Evolutionary conservation across 2,113 vertebrate genomes (phyloP).

Genomic region (Hiodon tergisus): DNA sequence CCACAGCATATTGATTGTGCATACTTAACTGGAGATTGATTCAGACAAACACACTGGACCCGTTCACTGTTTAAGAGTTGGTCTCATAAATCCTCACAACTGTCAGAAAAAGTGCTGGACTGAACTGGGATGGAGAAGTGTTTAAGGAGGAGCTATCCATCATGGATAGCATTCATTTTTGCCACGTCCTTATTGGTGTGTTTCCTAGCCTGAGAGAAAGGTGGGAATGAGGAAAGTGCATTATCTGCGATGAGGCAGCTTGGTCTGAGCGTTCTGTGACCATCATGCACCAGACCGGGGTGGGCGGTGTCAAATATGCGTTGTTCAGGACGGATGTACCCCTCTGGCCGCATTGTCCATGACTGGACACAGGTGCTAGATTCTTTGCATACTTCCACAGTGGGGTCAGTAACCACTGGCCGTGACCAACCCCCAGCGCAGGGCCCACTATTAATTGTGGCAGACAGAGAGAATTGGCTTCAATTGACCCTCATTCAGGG

Average conservation of each 20-base stretch:
- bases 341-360: slow-evolving; percentile 46
- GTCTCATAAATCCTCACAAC: slow-evolving; percentile 25
- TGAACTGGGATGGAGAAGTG: slow-evolving; percentile 18
- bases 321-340: slow-evolving; percentile 19
- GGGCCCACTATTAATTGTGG: slow-evolving; percentile 57
- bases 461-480: slow-evolving; percentile 66
- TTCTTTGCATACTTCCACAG: slow-evolving; percentile 54
- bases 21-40: slow-evolving; percentile 63
- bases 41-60: slow-evolving; percentile 39
- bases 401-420: slow-evolving; percentile 60
- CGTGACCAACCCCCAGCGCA: slow-evolving; percentile 37
- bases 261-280: background rate
- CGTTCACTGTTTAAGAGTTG: slow-evolving; percentile 26
- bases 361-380: slow-evolving; percentile 55
- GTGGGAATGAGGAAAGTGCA: background rate
- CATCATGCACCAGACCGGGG: background rate
- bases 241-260: background rate
- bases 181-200: background rate
- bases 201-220: background rate
- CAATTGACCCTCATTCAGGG: slow-evolving; percentile 65
- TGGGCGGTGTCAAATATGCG: slow-evolving; percentile 24
- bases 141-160: slow-evolving; percentile 1
- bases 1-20: slow-evolving; percentile 52
- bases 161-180: slow-evolving; percentile 7
- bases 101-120: background rate